phyloP scores from a whole-genome alignment of 2,113 vertebrate species.

The Myrmophylax atrothorax region DNA sequence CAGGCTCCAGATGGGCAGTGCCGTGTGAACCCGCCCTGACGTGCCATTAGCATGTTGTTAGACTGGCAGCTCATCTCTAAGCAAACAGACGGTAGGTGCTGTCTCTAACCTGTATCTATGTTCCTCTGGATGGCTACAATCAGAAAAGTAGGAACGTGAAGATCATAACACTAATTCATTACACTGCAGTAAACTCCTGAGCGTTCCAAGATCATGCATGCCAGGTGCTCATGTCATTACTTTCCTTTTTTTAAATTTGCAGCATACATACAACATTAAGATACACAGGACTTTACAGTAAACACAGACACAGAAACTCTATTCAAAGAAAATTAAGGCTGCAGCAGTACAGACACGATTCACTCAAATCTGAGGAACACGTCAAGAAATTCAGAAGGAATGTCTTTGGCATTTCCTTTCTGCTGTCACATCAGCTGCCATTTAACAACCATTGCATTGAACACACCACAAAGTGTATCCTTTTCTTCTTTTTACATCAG shows the following conservation, averaged over 20 bases:
- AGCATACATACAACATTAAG: conserved; percentile 9
- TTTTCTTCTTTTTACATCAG: not conserved
- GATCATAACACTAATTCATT: conserved; percentile 48
- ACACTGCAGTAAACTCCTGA: conserved; percentile 39
- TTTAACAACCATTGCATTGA: conserved; percentile 22
- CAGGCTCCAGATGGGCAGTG: not conserved
- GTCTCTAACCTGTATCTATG: conserved; percentile 72
- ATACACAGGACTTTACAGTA: not conserved
- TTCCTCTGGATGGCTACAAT: conserved; percentile 72
- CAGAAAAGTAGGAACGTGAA: conserved; percentile 66
- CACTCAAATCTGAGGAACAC: not conserved
- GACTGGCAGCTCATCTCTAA: conserved; percentile 53
- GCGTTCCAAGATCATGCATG: conserved; percentile 38
- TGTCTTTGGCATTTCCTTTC: conserved; percentile 26
- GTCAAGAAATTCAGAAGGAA: conserved; percentile 9
- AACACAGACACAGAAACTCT: conserved; percentile 23
- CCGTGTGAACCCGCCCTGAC: conserved; percentile 23
- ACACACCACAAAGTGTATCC: not conserved
- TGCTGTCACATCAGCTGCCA: not conserved
- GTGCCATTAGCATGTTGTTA: not conserved
- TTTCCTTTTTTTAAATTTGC: not conserved
- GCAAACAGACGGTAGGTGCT: conserved; percentile 47
- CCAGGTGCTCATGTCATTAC: not conserved
- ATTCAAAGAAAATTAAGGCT: not conserved
- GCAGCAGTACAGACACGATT: not conserved